phyloP scores from a whole-genome alignment of 2,113 vertebrate species.

The Gopherus flavomarginatus region DNA sequence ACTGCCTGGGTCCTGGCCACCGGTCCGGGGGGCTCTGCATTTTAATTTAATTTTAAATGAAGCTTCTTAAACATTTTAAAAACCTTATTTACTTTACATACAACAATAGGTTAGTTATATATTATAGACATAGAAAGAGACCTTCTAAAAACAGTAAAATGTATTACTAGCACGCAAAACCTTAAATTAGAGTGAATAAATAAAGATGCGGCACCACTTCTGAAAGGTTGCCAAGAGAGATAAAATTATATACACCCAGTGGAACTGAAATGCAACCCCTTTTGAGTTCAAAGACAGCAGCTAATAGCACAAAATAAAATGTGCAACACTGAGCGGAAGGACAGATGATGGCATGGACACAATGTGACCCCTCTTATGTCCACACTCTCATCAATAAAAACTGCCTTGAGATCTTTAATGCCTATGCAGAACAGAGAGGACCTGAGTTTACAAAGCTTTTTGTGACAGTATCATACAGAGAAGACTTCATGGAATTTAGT shows the following conservation, averaged over 20 bases:
- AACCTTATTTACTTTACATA: no score
- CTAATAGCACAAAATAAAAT: background rate
- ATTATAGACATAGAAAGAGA: no score
- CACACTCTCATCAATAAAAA: background rate
- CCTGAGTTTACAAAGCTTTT: background rate
- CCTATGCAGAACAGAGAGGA: background rate
- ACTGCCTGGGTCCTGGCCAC: no score
- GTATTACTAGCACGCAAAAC: no score
- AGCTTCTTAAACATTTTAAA: no score
- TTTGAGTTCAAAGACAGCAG: background rate
- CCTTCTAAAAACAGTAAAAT: no score
- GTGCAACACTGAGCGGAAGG: background rate
- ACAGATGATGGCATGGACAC: background rate
- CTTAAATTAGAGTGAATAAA: no score
- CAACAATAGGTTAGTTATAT: no score
- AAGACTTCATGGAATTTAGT: background rate
- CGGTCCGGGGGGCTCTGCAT: no score
- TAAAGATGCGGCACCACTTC: no score
- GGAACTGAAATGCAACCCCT: constrained; percentile 24
- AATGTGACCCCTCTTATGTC: background rate
- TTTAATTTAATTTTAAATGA: no score
- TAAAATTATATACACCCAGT: background rate
- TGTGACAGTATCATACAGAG: background rate
- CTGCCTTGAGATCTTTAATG: background rate
- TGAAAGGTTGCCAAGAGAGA: background rate